phyloP scores from a whole-genome alignment of 2,113 vertebrate species.

The Genyomyrus donnyi region DNA sequence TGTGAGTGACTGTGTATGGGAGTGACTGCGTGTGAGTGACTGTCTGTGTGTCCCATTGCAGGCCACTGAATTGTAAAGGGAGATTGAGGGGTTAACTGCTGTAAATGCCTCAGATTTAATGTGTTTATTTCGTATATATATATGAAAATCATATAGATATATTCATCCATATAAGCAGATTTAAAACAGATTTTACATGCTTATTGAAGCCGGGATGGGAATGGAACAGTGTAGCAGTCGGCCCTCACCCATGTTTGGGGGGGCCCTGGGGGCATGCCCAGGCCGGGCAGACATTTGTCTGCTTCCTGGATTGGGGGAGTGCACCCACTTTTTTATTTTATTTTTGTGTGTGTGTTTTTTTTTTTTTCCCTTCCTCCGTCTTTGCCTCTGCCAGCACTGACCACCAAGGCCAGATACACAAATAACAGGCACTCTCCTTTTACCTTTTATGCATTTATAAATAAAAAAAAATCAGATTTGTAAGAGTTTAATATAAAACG shows the following conservation, averaged over 20 bases:
- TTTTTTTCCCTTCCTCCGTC: conserved; percentile 7
- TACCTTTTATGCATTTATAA: conserved; percentile 72
- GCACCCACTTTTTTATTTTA: conserved; percentile 26
- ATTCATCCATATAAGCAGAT: conserved; percentile 60
- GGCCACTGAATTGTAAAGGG: conserved; percentile 85
- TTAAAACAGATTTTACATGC: conserved; percentile 53
- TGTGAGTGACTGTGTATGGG: conserved; percentile 29
- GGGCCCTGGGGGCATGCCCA: conserved; percentile 26
- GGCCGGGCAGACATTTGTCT: not conserved
- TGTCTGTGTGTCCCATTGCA: conserved; percentile 50
- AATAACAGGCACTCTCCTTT: conserved; percentile 56
- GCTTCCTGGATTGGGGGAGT: not conserved
- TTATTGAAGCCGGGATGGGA: conserved; percentile 45
- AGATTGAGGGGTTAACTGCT: conserved; percentile 83
- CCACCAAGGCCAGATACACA: conserved; percentile 56
- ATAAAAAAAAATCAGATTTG: conserved; percentile 66
- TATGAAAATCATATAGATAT: conserved; percentile 51
- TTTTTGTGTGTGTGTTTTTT: not conserved
- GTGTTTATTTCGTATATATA: conserved; percentile 58
- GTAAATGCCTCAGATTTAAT: conserved; percentile 87
- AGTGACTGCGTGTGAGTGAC: conserved; percentile 27
- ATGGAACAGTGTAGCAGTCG: conserved; percentile 41
- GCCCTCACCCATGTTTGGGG: conserved; percentile 17
- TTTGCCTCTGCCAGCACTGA: conserved; percentile 58
- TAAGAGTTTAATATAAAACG: conserved; percentile 72